Base-by-base conservation (phyloP, 2,113 vertebrate species). In the Caranx melampygus region DNA sequence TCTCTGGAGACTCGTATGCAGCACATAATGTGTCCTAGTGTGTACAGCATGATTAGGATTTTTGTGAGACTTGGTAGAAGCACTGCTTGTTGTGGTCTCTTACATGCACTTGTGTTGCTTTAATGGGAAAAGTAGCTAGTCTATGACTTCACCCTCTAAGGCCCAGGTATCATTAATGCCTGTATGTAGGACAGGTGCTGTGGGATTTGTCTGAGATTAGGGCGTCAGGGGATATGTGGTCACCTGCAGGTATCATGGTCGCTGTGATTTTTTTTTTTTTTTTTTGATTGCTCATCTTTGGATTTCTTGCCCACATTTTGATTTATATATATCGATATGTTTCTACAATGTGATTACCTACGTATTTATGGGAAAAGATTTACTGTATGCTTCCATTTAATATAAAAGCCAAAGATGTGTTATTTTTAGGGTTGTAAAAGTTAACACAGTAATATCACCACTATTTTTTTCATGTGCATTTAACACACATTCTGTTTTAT, bases 171-270 rank as follows among this genome's bases (percentile, higher is more conserved):
- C 15, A 45, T 61, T 55, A 54, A 63, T 8, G 35, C 15, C 18
- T 45, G 15, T n/a, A 65, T 63, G 51, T 88, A 45, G 78, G 44
- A 52, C 67, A 34, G 49, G 55, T 60, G 58, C 31, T 3, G 47
- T 2, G 45, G 81, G 72, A 81, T 74, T 83, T 10, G 42, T 62
- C 66, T 79, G 55, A n/a, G 80, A 83, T 70, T 64, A 77, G 54
- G 44, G 58, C 58, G 61, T 49, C 7, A 57, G 20, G 20, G 76
- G 44, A 64, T 64, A 5, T 51, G n/a, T 62, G 55, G 59, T 82
- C 54, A 61, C 52, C 54, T 49, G 37, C 37, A 3, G 21, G 31
- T 65, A 60, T 58, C 35, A 20, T 2, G 18, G 18, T 47, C 47
- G 16, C 72, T 4, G 51, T 82, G 0, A 21, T 44, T 52, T 42